Conservation (phyloP, 2,797 vertebrate genomes). For the Darevskia nairensis region DNA sequence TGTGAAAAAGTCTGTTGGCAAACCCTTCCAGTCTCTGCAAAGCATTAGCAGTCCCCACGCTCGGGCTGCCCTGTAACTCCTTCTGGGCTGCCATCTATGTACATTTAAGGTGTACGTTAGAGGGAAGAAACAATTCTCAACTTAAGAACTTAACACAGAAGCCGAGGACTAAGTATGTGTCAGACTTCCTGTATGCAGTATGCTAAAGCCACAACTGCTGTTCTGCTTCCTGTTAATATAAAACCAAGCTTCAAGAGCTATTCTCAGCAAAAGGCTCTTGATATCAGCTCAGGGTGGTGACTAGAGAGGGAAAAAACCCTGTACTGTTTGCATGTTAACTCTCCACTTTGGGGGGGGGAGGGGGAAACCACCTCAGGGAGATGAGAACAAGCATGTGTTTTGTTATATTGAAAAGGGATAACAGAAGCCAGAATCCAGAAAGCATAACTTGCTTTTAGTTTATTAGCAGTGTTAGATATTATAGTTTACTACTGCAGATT, state of each 20-base stretch:
- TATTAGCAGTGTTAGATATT: neutral
- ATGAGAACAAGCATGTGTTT: conserved; percentile 1
- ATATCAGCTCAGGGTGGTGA: conserved; percentile 25
- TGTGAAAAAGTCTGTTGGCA: conserved; percentile 90
- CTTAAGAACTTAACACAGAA: conserved; percentile 63
- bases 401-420: neutral
- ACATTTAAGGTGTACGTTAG: conserved; percentile 48
- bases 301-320: conserved; percentile 20
- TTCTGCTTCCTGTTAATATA: conserved; percentile 83
- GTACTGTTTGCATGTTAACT: neutral
- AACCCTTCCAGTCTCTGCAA: conserved; percentile 87
- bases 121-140: conserved; percentile 58
- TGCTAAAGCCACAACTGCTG: conserved; percentile 76
- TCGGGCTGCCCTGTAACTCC: conserved; percentile 79
- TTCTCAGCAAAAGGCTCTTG: conserved; percentile 56
- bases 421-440: neutral
- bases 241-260: conserved; percentile 66
- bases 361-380: neutral
- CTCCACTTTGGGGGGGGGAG: neutral
- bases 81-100: conserved; percentile 87
- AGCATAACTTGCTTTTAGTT: neutral
- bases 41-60: conserved; percentile 77
- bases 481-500: neutral
- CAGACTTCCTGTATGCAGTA: conserved; percentile 90
- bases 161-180: conserved; percentile 71